These are phyloP conservation scores for Uropetala carovei DNA, from an alignment of 2,888 invertebrate genomes.

Conservation along the genomic window DNA sequence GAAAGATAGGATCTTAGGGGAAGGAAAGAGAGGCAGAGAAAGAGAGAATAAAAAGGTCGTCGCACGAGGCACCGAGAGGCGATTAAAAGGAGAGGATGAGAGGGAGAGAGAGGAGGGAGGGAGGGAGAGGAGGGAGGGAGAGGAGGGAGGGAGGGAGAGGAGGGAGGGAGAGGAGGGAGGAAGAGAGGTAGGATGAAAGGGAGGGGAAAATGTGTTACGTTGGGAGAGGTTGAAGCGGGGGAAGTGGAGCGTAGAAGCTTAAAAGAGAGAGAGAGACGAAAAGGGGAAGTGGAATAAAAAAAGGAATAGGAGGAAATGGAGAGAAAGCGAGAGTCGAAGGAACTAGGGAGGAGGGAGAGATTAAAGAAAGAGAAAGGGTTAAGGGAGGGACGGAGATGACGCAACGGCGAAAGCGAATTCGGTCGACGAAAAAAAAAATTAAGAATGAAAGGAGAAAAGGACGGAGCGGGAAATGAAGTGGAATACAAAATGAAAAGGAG, in stretches of 20 bases:
- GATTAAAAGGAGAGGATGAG: background rate
- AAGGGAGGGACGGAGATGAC: background rate
- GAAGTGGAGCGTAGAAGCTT: background rate
- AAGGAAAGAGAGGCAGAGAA: background rate
- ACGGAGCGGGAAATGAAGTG: too few relatives aligned
- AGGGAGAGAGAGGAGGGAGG: background rate
- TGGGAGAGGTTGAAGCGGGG: background rate
- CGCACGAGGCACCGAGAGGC: background rate
- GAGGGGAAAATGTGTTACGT: background rate
- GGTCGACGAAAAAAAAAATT: too few relatives aligned
- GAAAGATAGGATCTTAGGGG: background rate
- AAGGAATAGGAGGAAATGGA: background rate
- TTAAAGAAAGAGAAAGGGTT: background rate
- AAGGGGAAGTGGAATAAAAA: background rate
- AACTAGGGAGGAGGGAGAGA: background rate
- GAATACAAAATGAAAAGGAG: background rate
- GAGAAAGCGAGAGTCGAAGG: conserved; percentile 12
- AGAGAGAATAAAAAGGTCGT: background rate
- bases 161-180: background rate
- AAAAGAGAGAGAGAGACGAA: background rate
- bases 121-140: background rate
- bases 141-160: background rate
- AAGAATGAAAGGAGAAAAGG: too few relatives aligned
- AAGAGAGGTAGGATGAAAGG: too few relatives aligned
- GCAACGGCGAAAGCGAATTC: too few relatives aligned